Evolutionary conservation across 1,140 invertebrate genomes (phyloP), one percentile per base, ranked within the genome.

Genomic region (Rhyacophila brunnea): DNA sequence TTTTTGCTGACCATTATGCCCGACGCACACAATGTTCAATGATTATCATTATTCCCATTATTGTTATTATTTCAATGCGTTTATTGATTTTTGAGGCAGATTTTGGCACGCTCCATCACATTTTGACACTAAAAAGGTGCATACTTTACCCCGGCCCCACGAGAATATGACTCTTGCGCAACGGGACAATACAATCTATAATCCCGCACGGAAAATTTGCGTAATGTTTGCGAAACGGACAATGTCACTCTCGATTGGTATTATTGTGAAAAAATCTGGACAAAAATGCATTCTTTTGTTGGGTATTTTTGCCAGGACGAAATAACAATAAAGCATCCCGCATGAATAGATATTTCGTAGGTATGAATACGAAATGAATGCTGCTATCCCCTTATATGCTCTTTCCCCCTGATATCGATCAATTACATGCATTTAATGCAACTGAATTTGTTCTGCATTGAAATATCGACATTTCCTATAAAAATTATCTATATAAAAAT

Each of bases 1-100:
- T 42, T 42, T 53, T 50, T 53, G 43, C 49, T 59, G 58, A 59
- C 58, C 58, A 59, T 52, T 59, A 59, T 59, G 20, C 35, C 47
- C 6, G 14, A 13, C 35, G 17, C 13, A 14, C 13, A 59, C 58
- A 53, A 59, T 59, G 44, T 14, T 34, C 18, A 49, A 59, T 59
- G 58, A 59, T 59, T 49, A 53, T 49, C 58, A 46, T 59, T 28
- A 28, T 28, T 28, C 23, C 23, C 9, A 28, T 28, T 28, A 28
- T 28, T 59, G 43, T 59, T 59, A 46, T 59, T 52, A 53, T 53
- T 53, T 23, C 17, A 34, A 51, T 51, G 46, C 3, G 9, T 51
- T 48, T 57, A 57, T 58, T 58, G 55, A 58, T 51, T 44, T 23
- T 19, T n/a, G 10, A 17, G n/a, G 14, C 13, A 19, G 18, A 20